phyloP scores from a whole-genome alignment of 2,113 vertebrate species.

The Podarcis cretensis region DNA sequence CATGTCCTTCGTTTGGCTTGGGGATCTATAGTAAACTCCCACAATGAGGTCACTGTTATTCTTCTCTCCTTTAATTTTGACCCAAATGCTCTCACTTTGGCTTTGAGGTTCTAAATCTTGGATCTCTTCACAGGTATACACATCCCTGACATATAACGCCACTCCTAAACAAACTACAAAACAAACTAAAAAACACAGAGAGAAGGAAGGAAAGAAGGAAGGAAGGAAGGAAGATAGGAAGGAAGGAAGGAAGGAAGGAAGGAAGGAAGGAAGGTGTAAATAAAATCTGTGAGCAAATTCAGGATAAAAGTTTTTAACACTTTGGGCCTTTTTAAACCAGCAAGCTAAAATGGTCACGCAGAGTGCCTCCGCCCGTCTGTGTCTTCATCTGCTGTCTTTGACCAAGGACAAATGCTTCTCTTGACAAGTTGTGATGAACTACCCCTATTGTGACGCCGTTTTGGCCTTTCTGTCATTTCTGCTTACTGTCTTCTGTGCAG shows the following conservation, averaged over 20 bases:
- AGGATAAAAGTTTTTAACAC: background rate
- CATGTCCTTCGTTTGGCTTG: no score
- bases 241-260: no score
- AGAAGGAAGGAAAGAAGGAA: background rate
- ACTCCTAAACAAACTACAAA: no score
- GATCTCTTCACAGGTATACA: no score
- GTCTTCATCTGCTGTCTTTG: background rate
- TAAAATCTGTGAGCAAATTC: background rate
- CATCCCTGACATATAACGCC: no score
- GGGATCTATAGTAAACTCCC: no score
- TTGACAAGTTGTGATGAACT: constrained; percentile 46
- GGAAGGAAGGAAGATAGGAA: background rate
- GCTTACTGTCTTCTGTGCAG: constrained; percentile 37
- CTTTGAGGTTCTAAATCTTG: no score
- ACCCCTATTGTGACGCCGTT: constrained; percentile 49
- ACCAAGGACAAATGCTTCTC: constrained; percentile 41
- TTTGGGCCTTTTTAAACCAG: background rate
- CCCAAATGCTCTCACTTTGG: no score
- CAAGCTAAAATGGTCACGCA: background rate
- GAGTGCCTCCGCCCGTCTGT: background rate
- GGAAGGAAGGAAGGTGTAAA: no score
- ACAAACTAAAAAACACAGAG: background rate
- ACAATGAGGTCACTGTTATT: no score
- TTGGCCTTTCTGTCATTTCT: constrained; percentile 48
- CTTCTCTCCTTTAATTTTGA: no score